Percentiles rank a stretch among this genome's conserved stretches.
Evolutionary conservation across 2,888 invertebrate species (phyloP).

Genomic region (Boloria selene): DNA sequence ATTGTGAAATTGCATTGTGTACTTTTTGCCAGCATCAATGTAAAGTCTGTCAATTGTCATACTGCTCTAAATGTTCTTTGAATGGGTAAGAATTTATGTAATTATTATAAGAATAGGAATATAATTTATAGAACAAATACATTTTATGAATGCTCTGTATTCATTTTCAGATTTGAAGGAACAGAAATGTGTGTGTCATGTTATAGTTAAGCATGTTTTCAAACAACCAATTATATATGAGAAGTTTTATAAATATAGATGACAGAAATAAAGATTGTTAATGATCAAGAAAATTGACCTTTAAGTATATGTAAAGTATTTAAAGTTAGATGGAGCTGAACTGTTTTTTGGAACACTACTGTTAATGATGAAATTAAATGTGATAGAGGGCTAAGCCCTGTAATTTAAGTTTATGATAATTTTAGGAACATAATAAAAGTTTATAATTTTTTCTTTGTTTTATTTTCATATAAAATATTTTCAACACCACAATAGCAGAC

Average conservation of each 20-base stretch:
- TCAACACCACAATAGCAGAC: conserved; percentile 8
- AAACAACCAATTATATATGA: neutral
- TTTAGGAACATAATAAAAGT: conserved; percentile 18
- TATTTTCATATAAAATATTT: conserved; percentile 24
- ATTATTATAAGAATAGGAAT: neutral
- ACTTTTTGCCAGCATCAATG: conserved; percentile 54
- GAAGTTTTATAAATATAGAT: neutral
- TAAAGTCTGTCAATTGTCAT: conserved; percentile 48
- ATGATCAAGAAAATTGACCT: neutral
- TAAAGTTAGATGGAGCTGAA: neutral
- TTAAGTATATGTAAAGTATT: too few species aligned
- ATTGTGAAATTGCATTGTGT: conserved; percentile 64
- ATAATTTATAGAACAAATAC: neutral
- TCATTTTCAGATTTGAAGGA: conserved; percentile 64
- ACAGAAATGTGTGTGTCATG: conserved; percentile 70
- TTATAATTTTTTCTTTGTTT: conserved; percentile 7
- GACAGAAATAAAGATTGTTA: neutral
- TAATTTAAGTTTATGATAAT: conserved; percentile 1
- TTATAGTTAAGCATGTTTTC: conserved; percentile 45
- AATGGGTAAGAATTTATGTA: conserved; percentile 49
- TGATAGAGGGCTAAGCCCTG: conserved; percentile 11
- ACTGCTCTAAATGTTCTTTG: conserved; percentile 62
- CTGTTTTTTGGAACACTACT: neutral
- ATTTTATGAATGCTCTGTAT: conserved; percentile 24
- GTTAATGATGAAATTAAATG: neutral